phyloP scores from a whole-genome alignment of 2,888 invertebrate species.

The Sarcophaga caerulescens region DNA sequence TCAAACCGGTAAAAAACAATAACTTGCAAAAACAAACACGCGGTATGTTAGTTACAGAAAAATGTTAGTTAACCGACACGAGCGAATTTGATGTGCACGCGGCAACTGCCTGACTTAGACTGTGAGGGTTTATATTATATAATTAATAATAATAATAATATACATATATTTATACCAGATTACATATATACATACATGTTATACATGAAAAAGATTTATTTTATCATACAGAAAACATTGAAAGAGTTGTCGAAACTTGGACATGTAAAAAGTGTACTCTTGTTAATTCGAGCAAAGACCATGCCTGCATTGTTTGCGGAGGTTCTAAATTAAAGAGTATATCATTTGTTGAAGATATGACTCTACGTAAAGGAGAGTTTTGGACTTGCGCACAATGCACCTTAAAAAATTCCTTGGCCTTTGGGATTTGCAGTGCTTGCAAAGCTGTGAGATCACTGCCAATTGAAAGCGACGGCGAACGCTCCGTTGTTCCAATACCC shows the following conservation, averaged over 20 bases:
- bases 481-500: slow-evolving; percentile 60
- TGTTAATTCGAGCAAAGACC: slow-evolving; percentile 87
- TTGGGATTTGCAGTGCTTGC: slow-evolving; percentile 88
- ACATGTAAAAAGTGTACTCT: slow-evolving; percentile 94
- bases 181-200: too few relatives aligned
- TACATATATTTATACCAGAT: too few relatives aligned
- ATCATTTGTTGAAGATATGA: slow-evolving; percentile 85
- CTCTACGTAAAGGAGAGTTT: slow-evolving; percentile 87
- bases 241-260: slow-evolving; percentile 82
- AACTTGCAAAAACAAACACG: too few relatives aligned
- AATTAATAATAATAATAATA: too few relatives aligned
- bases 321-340: slow-evolving; percentile 90
- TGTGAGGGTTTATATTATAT: too few relatives aligned
- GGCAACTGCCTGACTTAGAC: too few relatives aligned
- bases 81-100: too few relatives aligned
- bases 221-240: slow-evolving; percentile 50
- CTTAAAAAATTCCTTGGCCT: slow-evolving; percentile 88
- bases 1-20: too few relatives aligned
- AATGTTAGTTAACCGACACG: too few relatives aligned
- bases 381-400: slow-evolving; percentile 93
- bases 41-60: too few relatives aligned
- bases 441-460: slow-evolving; percentile 83
- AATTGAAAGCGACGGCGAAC: slow-evolving; percentile 65
- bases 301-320: slow-evolving; percentile 92
- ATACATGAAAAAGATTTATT: not conserved